Evolutionary conservation across 2,888 invertebrate species (phyloP).

Genomic region (Sarcophaga subvicina): DNA sequence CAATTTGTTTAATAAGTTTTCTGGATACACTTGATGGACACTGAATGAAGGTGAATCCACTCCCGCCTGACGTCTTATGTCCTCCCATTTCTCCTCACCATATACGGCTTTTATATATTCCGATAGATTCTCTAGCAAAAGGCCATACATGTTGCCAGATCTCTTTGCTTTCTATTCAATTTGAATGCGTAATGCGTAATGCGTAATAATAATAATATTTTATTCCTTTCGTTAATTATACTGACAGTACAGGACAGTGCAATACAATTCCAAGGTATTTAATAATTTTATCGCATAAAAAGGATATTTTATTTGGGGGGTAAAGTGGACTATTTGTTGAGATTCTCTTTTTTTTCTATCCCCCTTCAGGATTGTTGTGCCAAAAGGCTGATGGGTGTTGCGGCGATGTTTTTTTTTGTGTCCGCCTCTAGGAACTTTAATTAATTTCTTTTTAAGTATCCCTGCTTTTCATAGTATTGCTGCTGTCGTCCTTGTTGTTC

Average conservation of each 20-base stretch:
- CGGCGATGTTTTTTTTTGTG: background rate
- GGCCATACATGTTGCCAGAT: constrained; percentile 91
- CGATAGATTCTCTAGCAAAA: constrained; percentile 95
- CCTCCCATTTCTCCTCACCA: constrained; percentile 97
- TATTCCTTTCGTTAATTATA: no score
- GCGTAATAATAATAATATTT: no score
- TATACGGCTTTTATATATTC: constrained; percentile 96
- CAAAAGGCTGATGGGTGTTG: constrained; percentile 6
- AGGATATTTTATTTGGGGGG: background rate
- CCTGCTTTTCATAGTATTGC: constrained; percentile 21
- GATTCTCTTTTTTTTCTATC: background rate
- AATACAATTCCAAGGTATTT: background rate
- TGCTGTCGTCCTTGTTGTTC: background rate
- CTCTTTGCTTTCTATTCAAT: constrained; percentile 3
- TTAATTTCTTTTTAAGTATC: constrained; percentile 49
- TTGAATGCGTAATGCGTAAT: no score
- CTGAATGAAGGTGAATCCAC: constrained; percentile 94
- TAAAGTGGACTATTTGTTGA: no score
- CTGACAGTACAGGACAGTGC: no score
- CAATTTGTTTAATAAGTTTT: constrained; percentile 91
- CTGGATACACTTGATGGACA: constrained; percentile 96
- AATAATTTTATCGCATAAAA: constrained; percentile 43
- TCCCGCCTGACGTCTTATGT: constrained; percentile 92
- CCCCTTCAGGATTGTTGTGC: background rate
- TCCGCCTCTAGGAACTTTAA: background rate